Evolutionary conservation across 1,140 invertebrate genomes (phyloP), one percentile per base, ranked within the genome.

Genomic region (Drosophila nasuta): DNA sequence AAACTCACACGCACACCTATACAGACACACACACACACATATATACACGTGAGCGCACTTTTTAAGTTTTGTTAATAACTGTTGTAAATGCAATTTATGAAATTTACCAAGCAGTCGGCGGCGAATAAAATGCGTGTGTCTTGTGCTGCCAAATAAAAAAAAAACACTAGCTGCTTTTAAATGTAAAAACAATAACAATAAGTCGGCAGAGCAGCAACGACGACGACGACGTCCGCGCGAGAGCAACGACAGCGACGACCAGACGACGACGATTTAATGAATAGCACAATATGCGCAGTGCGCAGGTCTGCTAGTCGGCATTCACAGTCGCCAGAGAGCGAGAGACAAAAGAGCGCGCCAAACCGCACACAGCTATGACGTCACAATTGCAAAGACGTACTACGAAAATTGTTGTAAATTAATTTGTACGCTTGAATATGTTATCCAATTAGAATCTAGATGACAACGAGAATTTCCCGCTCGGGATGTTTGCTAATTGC

Each of bases 111-210:
- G 72, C 45, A 58, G 28, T n/a, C 41, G 35, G 35, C 57, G 35
- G 11, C 35, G 35, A 38, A 7, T 25, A 38, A 52, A 70, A 70
- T 52, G 66, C 66, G 72, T 70, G 66, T 63, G 72, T 63, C 56
- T 62, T 74, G 38, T 56, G 33, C 49, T 67, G 57, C 41, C 57
- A 74, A 74, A 73, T 60, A 70, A 69, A 63, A 69, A 66, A 70
- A 65, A 72, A 63, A 70, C 43, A 63, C 43, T 70, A 75, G 52
- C 51, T 43, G 35, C 35, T 58, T 58, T 70, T 56, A 70, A 74
- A 38, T 38, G 49, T 62, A 74, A 74, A 74, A 74, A 74, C 71
- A 74, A 74, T 74, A 74, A 74, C 71, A 74, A 74, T 69, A 74
- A 74, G 57, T 74, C 71, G 71, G 65, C 65, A 74, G 57, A 69